These are phyloP conservation scores for Drosophila eohydei DNA, from an alignment of 2,888 invertebrate genomes.

Conservation along the genomic window DNA sequence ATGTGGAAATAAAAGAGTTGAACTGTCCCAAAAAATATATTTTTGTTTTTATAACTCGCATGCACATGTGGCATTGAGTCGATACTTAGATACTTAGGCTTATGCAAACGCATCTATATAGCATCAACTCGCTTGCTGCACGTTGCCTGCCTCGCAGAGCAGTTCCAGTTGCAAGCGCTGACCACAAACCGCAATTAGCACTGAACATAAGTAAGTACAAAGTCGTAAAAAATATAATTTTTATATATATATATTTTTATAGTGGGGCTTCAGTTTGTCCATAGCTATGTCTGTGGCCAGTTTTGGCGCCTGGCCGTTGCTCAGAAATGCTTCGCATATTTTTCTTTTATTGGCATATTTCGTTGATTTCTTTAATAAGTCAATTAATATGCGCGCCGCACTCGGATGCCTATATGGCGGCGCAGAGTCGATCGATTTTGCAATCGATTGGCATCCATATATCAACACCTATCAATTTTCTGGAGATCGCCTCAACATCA, in stretches of 20 bases:
- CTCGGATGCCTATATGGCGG: constrained; percentile 56
- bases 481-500: constrained; percentile 14
- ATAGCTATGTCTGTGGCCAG: constrained; percentile 7
- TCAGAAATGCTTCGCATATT: constrained; percentile 48
- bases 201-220: constrained; percentile 72
- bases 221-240: constrained; percentile 45
- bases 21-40: constrained; percentile 31
- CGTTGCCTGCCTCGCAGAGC: constrained; percentile 25
- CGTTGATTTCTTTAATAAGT: constrained; percentile 57
- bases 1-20: constrained; percentile 31
- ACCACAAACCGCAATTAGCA: constrained; percentile 76
- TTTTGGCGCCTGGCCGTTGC: constrained; percentile 36
- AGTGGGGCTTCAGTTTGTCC: constrained; percentile 22
- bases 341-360: constrained; percentile 74
- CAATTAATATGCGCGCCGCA: constrained; percentile 70
- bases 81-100: background rate
- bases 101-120: background rate
- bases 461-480: constrained; percentile 67
- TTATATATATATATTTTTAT: constrained; percentile 27
- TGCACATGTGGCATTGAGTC: constrained; percentile 13
- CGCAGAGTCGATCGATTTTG: constrained; percentile 41
- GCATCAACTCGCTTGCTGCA: constrained; percentile 36
- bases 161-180: constrained; percentile 53
- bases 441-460: constrained; percentile 69
- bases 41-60: constrained; percentile 19